These are phyloP conservation scores for Homarus gammarus DNA, from an alignment of 2,888 invertebrate genomes.

Conservation along the genomic window DNA sequence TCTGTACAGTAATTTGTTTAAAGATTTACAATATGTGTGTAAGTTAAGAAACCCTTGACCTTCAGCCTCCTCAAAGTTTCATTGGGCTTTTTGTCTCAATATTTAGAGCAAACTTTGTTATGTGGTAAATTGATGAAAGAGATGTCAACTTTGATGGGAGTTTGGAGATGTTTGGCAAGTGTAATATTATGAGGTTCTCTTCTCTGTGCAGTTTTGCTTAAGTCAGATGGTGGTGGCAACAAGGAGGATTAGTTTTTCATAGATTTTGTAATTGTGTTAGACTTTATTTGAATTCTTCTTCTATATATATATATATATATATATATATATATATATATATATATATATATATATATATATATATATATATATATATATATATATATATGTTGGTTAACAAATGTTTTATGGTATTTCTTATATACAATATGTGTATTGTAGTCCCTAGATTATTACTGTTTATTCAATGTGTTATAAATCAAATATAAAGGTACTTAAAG, in stretches of 20 bases:
- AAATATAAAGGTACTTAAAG: too few species aligned
- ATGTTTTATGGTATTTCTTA: neutral
- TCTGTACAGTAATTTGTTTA: too few species aligned
- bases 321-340: slow-evolving; percentile 22
- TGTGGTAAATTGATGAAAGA: too few species aligned
- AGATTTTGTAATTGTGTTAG: neutral
- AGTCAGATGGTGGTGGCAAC: neutral
- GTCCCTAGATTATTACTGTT: too few species aligned
- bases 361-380: slow-evolving; percentile 31
- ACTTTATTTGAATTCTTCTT: neutral
- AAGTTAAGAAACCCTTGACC: too few species aligned
- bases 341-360: slow-evolving; percentile 31
- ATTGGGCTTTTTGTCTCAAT: too few species aligned
- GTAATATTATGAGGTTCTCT: neutral
- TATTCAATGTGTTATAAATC: too few species aligned
- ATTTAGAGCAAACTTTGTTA: too few species aligned
- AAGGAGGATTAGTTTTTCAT: neutral
- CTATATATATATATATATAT: slow-evolving; percentile 24
- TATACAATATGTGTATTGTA: neutral
- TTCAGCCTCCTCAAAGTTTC: too few species aligned
- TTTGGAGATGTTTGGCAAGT: neutral
- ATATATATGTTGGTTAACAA: neutral
- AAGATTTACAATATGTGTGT: too few species aligned
- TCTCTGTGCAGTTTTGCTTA: neutral
- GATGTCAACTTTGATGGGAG: too few species aligned